Evolutionary conservation across 2,113 vertebrate genomes (phyloP).

Genomic region (Nanorana parkeri): DNA sequence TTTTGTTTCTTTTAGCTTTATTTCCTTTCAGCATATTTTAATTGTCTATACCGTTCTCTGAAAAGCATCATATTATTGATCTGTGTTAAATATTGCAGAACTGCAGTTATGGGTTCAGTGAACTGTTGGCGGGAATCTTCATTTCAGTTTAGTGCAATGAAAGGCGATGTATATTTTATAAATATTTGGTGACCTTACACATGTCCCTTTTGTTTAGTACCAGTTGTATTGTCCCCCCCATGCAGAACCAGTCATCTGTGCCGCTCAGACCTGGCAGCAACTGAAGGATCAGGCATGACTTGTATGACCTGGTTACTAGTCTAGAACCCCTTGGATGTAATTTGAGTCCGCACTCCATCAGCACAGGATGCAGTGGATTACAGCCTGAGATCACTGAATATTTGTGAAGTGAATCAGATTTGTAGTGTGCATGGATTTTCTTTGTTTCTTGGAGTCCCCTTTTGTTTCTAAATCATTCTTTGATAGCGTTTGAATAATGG

Average conservation of each 20-base stretch:
- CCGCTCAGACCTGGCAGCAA: neutral
- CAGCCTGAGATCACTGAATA: slow-evolving; percentile 38
- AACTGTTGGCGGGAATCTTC: no score
- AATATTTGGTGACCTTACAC: neutral
- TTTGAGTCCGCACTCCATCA: neutral
- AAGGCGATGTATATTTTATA: neutral
- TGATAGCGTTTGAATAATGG: no score
- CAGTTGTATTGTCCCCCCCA: neutral
- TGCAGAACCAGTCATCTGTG: neutral
- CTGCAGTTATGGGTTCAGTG: neutral
- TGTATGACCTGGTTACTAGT: slow-evolving; percentile 18
- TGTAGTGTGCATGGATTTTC: neutral
- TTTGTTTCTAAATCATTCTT: neutral
- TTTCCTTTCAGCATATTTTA: no score
- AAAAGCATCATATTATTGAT: no score
- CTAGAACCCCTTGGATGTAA: slow-evolving; percentile 30
- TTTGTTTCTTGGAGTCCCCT: neutral
- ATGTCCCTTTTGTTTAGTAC: neutral
- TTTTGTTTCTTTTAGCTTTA: no score
- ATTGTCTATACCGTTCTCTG: no score
- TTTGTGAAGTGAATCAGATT: slow-evolving; percentile 35
- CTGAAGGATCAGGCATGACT: slow-evolving; percentile 4
- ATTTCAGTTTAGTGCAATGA: neutral
- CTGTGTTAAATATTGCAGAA: no score
- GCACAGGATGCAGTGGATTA: slow-evolving; percentile 44